Conservation (phyloP, 1,140 invertebrate genomes). For the Papilio machaon region DNA sequence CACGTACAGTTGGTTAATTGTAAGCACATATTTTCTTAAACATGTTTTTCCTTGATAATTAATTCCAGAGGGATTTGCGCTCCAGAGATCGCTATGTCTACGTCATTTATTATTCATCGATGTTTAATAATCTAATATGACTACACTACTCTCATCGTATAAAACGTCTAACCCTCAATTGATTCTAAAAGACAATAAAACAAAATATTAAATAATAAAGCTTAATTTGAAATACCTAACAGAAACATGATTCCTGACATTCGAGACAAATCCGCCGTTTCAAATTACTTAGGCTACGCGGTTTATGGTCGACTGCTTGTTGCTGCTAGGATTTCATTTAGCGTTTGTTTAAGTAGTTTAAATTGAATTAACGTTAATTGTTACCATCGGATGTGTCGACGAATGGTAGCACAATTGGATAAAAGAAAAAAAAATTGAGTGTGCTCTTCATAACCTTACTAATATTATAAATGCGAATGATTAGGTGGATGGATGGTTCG, state of each 20-base stretch:
- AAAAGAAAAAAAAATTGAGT: too few species aligned
- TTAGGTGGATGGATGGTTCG: too few species aligned
- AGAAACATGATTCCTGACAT: conserved; percentile 40
- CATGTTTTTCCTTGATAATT: not conserved
- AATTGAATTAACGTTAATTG: not conserved
- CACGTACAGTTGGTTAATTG: not conserved
- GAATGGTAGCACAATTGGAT: not conserved
- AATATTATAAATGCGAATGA: too few species aligned
- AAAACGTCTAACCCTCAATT: not conserved
- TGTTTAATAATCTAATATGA: not conserved
- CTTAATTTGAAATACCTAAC: not conserved
- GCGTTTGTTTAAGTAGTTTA: conserved; percentile 14
- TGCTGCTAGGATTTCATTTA: not conserved
- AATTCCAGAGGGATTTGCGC: too few species aligned
- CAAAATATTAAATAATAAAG: conserved; percentile 12
- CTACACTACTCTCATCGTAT: not conserved
- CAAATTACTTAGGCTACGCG: conserved; percentile 44
- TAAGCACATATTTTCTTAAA: not conserved
- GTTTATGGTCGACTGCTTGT: conserved; percentile 24
- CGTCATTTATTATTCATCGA: too few species aligned
- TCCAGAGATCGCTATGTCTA: too few species aligned
- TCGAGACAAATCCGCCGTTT: conserved; percentile 52
- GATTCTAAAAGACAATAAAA: not conserved
- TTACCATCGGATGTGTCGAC: too few species aligned
- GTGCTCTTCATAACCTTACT: too few species aligned